phyloP scores from a whole-genome alignment of 2,113 vertebrate genomes.

The Myrmecophaga tridactyla region DNA sequence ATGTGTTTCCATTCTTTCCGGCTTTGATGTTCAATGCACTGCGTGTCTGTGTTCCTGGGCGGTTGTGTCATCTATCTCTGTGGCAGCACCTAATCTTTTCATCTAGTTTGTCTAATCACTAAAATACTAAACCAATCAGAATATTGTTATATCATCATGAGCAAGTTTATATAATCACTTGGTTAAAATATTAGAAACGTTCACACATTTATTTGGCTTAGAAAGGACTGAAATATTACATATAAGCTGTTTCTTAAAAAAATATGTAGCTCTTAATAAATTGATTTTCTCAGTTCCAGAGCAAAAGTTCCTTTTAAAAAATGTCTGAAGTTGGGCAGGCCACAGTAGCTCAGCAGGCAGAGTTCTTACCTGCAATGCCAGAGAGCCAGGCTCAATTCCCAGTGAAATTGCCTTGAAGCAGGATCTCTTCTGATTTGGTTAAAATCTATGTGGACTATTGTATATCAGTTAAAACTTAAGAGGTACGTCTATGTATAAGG shows the following conservation, averaged over 20 bases:
- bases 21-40: conserved; percentile 72
- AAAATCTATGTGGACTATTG: conserved; percentile 72
- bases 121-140: conserved; percentile 86
- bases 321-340: too few relatives aligned
- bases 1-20: conserved; percentile 80
- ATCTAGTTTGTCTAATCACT: conserved; percentile 84
- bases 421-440: conserved; percentile 71
- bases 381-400: too few relatives aligned
- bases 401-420: conserved; percentile 81
- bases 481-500: conserved; percentile 60
- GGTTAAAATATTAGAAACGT: conserved; percentile 87
- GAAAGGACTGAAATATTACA: conserved; percentile 86
- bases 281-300: conserved; percentile 84
- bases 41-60: conserved; percentile 76
- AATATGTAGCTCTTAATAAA: conserved; percentile 88
- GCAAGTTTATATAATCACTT: conserved; percentile 86
- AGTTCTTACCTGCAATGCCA: too few relatives aligned
- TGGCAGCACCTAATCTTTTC: conserved; percentile 81
- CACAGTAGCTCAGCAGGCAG: too few relatives aligned
- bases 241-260: conserved; percentile 80
- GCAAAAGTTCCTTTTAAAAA: conserved; percentile 75
- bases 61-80: conserved; percentile 57
- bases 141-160: conserved; percentile 86
- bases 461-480: conserved; percentile 66
- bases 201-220: conserved; percentile 88